These are phyloP conservation scores for Brachynemurus nebulosus DNA, from an alignment of 2,888 invertebrate genomes.

Conservation along the genomic window DNA sequence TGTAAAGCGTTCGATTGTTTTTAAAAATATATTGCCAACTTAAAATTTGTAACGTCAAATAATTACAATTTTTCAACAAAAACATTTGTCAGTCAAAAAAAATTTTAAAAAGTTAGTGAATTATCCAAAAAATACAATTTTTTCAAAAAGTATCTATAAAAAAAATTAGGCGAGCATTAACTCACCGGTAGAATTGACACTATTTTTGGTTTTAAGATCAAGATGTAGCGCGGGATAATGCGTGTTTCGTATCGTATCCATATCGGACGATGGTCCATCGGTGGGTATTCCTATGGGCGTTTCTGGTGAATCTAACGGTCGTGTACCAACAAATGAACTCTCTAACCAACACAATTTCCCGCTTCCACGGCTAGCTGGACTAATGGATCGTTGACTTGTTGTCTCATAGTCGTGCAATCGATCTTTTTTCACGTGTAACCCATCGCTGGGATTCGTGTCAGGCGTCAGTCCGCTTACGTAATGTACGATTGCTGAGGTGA, in stretches of 20 bases:
- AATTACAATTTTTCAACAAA: too few species aligned
- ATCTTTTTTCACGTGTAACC: conserved; percentile 2
- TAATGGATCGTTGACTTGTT: conserved; percentile 26
- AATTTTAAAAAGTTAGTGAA: too few species aligned
- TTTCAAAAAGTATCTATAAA: too few species aligned
- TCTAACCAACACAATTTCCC: conserved; percentile 78
- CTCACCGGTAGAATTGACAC: conserved; percentile 28
- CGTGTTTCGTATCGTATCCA: not conserved
- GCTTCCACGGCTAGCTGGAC: conserved; percentile 45
- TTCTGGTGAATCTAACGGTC: conserved; percentile 74
- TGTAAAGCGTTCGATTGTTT: too few species aligned
- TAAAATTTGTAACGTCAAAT: too few species aligned
- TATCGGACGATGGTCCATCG: conserved; percentile 27
- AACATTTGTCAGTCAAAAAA: not conserved
- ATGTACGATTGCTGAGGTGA: conserved; percentile 84
- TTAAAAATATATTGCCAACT: too few species aligned
- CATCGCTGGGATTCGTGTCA: conserved; percentile 24
- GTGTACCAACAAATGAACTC: conserved; percentile 78
- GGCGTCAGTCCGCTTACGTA: conserved; percentile 64
- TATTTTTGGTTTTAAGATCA: conserved; percentile 9
- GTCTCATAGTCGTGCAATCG: conserved; percentile 21
- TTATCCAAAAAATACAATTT: too few species aligned
- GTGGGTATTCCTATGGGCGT: conserved; percentile 48
- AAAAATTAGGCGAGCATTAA: conserved; percentile 21
- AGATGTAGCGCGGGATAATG: conserved; percentile 8